Conservation (phyloP, 2,797 vertebrate genomes). For the Pristis pectinata region DNA sequence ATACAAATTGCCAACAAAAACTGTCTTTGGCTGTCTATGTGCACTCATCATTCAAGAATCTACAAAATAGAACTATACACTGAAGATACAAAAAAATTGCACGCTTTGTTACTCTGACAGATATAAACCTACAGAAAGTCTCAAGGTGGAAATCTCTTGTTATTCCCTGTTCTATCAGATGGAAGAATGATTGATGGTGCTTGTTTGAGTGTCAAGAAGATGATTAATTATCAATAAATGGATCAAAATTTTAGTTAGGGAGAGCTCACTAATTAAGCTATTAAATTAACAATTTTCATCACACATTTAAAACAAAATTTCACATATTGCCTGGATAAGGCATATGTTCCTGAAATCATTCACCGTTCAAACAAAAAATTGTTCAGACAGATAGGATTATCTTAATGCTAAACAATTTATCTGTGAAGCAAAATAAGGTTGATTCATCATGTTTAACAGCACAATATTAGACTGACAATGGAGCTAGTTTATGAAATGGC, state of each 20-base stretch:
- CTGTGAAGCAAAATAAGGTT: background rate
- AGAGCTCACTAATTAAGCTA: background rate
- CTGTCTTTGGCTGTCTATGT: background rate
- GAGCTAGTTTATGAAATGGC: background rate
- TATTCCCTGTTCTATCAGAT: background rate
- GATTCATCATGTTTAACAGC: background rate
- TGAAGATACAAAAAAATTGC: conserved; percentile 1
- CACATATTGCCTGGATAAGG: background rate
- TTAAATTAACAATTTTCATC: background rate
- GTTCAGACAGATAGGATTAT: background rate
- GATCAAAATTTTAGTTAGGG: background rate
- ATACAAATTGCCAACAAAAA: conserved; percentile 8
- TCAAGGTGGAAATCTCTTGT: background rate
- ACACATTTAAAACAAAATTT: background rate
- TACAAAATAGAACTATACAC: background rate
- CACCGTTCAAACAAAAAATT: background rate
- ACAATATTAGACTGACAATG: background rate
- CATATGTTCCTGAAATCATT: background rate
- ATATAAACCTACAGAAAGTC: background rate
- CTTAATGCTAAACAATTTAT: background rate
- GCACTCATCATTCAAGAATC: background rate
- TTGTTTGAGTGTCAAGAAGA: background rate
- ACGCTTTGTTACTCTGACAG: conserved; percentile 16
- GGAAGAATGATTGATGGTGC: background rate
- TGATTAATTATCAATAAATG: background rate